Evolutionary conservation across 2,797 vertebrate species (phyloP).

Genomic region (Distichodus sexfasciatus): DNA sequence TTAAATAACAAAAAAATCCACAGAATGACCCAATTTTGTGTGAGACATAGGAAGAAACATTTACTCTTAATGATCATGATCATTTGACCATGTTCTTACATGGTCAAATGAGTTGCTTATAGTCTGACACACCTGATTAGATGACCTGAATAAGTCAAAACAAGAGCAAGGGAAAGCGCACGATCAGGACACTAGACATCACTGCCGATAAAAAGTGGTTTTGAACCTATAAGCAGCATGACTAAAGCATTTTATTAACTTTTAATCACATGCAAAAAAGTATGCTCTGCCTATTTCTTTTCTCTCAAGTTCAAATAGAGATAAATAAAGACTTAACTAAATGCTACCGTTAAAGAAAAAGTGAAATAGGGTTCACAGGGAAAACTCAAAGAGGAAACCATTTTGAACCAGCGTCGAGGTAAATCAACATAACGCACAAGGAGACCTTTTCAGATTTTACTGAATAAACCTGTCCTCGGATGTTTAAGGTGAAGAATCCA

Average conservation of each 20-base stretch:
- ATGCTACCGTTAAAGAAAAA: not conserved
- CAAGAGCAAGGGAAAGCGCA: not conserved
- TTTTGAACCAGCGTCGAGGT: constrained; percentile 23
- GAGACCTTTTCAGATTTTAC: constrained; percentile 38
- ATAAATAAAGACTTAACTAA: not conserved
- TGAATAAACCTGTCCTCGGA: constrained; percentile 3
- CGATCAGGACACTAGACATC: not conserved
- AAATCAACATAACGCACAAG: constrained; percentile 4
- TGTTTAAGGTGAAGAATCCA: constrained; percentile 19
- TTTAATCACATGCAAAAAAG: not conserved
- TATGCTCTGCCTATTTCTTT: not conserved
- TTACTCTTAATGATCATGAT: not conserved
- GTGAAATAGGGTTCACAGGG: not conserved
- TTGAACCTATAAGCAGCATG: not conserved
- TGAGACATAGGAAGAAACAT: constrained; percentile 1
- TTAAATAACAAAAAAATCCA: constrained; percentile 19
- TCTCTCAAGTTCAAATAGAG: not conserved
- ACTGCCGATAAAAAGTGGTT: not conserved
- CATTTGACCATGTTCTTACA: constrained; percentile 5
- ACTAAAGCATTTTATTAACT: not conserved
- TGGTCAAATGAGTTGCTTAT: not conserved
- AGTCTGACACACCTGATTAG: not conserved
- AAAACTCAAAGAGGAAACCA: not conserved
- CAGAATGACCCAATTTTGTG: not conserved
- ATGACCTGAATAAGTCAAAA: constrained; percentile 22